Evolutionary conservation across 2,113 vertebrate species (phyloP).

Genomic region (Tamias sibiricus): DNA sequence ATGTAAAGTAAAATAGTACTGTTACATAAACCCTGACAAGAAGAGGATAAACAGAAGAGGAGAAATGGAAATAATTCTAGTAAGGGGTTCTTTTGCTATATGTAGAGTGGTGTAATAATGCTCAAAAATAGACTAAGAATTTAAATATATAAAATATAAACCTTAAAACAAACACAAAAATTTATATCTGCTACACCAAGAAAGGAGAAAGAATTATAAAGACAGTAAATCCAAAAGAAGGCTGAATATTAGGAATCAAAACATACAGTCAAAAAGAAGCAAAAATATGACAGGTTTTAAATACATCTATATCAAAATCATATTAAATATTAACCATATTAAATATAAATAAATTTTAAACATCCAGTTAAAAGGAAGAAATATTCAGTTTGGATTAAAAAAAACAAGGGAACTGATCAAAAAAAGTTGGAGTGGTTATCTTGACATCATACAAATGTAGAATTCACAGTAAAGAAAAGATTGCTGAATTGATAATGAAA

Average conservation of each 20-base stretch:
- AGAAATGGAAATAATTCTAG: background rate
- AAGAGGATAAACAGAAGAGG: background rate
- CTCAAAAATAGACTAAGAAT: background rate
- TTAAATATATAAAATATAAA: constrained; percentile 13
- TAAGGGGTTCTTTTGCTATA: background rate
- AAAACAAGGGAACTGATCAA: background rate
- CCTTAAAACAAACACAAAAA: background rate
- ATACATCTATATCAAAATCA: background rate
- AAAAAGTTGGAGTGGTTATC: background rate
- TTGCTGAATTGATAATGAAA: background rate
- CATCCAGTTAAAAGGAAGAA: background rate
- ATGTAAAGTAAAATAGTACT: background rate
- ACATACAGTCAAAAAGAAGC: background rate
- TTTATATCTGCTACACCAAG: background rate
- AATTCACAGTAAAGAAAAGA: background rate
- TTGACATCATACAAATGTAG: background rate
- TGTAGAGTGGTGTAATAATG: background rate
- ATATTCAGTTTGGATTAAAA: background rate
- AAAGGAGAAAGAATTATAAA: background rate
- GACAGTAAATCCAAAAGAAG: background rate
- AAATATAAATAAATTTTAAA: background rate
- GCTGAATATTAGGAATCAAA: background rate
- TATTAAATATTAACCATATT: background rate
- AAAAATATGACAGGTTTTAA: background rate
- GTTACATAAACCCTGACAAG: background rate